Evolutionary conservation across 2,888 invertebrate genomes (phyloP).

Genomic region (Andrena marginata): DNA sequence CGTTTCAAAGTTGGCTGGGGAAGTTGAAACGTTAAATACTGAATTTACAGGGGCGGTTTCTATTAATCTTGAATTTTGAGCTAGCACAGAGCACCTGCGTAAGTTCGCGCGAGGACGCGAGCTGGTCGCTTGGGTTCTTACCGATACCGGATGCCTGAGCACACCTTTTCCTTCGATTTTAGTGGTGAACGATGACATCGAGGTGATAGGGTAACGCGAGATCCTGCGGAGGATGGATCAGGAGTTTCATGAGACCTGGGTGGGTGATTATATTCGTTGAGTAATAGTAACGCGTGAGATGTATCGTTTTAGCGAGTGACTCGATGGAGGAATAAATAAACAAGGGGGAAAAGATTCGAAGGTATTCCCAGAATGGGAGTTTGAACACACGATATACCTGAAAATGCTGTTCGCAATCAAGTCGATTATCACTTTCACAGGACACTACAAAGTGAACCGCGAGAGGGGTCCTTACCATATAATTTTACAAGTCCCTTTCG

Average conservation of each 20-base stretch:
- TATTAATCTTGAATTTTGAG: constrained; percentile 6
- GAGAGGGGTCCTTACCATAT: neutral
- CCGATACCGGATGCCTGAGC: constrained; percentile 16
- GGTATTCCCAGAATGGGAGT: neutral
- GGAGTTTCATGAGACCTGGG: neutral
- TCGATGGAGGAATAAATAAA: no score
- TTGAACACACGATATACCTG: neutral
- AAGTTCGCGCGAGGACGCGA: neutral
- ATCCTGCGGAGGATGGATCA: neutral
- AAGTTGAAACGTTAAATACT: constrained; percentile 22
- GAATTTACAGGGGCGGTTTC: neutral
- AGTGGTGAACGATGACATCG: constrained; percentile 5
- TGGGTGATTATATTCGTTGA: constrained; percentile 10
- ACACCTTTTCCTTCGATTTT: neutral
- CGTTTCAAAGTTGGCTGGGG: neutral
- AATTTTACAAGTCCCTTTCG: constrained; percentile 24
- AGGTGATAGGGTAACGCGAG: neutral
- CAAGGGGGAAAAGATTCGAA: neutral
- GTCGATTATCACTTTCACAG: constrained; percentile 1
- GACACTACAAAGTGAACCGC: constrained; percentile 9
- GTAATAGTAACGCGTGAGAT: constrained; percentile 6
- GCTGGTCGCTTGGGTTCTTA: constrained; percentile 25
- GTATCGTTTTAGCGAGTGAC: neutral
- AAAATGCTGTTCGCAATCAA: neutral
- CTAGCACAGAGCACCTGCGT: constrained; percentile 15